Conservation (phyloP, 1,140 invertebrate species). For the Zaprionus africanus region DNA sequence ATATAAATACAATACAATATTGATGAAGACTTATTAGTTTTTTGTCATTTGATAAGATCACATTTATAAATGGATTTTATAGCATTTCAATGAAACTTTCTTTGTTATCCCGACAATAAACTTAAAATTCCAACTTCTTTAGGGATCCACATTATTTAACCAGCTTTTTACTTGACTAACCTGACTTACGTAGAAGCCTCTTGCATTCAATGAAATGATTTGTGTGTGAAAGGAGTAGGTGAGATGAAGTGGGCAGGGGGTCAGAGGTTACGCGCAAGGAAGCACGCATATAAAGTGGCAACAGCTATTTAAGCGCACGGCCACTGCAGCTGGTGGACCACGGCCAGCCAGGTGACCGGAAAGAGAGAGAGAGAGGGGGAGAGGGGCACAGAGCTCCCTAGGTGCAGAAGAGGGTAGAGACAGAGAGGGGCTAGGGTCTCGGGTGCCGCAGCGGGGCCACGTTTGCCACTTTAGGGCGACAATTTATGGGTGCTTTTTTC, state of each 20-base stretch:
- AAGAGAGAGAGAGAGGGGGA: neutral
- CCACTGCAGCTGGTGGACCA: constrained; percentile 62
- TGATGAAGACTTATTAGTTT: too few species aligned
- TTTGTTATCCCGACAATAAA: too few species aligned
- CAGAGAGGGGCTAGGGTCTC: neutral
- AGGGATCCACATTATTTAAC: neutral
- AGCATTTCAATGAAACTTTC: too few species aligned
- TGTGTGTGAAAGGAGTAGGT: neutral
- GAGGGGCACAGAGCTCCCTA: neutral
- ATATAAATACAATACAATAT: too few species aligned
- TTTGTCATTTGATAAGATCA: too few species aligned
- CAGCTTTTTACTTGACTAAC: constrained; percentile 19
- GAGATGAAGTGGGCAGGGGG: neutral
- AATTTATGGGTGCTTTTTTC: constrained; percentile 82
- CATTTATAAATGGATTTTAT: too few species aligned
- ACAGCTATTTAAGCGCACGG: constrained; percentile 65
- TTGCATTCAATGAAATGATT: constrained; percentile 70
- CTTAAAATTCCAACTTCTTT: too few species aligned
- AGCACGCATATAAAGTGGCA: constrained; percentile 70
- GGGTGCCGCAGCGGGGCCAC: neutral
- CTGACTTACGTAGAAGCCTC: constrained; percentile 8
- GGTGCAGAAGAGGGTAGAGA: neutral
- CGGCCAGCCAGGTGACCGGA: constrained; percentile 26
- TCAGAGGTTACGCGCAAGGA: constrained; percentile 59
- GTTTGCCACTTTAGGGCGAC: constrained; percentile 73